These are phyloP conservation scores for Agrilus biguttatus DNA, from an alignment of 2,888 invertebrate genomes.

Conservation along the genomic window DNA sequence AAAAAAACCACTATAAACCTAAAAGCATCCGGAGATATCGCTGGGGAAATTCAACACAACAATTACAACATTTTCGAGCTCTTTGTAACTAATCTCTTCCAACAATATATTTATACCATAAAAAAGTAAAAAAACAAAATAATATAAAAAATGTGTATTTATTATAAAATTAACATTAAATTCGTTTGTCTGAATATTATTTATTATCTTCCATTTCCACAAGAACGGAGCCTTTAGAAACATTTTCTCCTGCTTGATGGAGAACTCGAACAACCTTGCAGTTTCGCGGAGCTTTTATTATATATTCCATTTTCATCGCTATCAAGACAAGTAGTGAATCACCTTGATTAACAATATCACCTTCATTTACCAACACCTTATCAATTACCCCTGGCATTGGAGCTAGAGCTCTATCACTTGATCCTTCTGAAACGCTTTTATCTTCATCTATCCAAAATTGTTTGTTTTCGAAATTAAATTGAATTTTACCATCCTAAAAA, in stretches of 20 bases:
- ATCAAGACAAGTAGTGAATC: slow-evolving; percentile 88
- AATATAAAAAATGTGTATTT: too few species aligned
- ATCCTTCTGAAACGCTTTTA: slow-evolving; percentile 16
- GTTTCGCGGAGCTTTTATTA: slow-evolving; percentile 69
- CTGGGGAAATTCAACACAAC: too few species aligned
- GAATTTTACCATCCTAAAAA: slow-evolving; percentile 50
- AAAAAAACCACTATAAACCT: too few species aligned
- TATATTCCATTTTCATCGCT: slow-evolving; percentile 99
- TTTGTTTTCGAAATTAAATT: slow-evolving; percentile 45
- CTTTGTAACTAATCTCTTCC: too few species aligned
- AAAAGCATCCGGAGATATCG: too few species aligned
- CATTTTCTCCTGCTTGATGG: slow-evolving; percentile 65
- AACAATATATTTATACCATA: too few species aligned
- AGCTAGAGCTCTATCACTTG: slow-evolving; percentile 53
- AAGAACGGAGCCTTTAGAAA: slow-evolving; percentile 58
- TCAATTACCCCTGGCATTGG: slow-evolving; percentile 97
- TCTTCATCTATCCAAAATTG: slow-evolving; percentile 38
- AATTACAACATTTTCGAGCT: too few species aligned
- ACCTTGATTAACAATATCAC: slow-evolving; percentile 71
- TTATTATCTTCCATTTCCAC: slow-evolving; percentile 38
- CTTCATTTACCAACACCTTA: slow-evolving; percentile 68
- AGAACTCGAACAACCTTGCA: slow-evolving; percentile 61
- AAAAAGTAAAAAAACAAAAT: too few species aligned
- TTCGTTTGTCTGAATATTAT: neutral
- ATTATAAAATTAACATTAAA: too few species aligned